Evolutionary conservation across 2,888 invertebrate species (phyloP).

Genomic region (Lasioglossum malachurum): DNA sequence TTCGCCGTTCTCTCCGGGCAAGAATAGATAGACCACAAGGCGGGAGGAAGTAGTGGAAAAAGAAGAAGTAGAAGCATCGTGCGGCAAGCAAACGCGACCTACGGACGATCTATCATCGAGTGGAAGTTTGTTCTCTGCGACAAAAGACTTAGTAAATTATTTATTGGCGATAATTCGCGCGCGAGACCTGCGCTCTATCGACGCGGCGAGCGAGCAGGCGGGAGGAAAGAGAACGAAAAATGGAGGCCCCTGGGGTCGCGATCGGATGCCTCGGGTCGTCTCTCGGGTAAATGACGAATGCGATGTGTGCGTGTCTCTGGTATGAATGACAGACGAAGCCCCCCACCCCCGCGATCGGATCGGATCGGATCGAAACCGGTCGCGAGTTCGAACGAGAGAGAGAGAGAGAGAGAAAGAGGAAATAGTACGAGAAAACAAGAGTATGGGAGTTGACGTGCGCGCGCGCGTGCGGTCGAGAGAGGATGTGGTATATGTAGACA

Average conservation of each 20-base stretch:
- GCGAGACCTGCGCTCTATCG: conserved; percentile 73
- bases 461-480: not conserved
- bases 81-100: not conserved
- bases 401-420: not conserved
- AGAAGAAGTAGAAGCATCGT: not conserved
- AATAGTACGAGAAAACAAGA: not conserved
- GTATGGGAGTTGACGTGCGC: not conserved
- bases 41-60: not conserved
- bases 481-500: not conserved
- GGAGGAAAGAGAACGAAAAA: not conserved
- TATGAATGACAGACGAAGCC: conserved; percentile 14
- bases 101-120: conserved; percentile 26
- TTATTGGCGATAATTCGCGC: conserved; percentile 79
- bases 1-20: conserved; percentile 2
- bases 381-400: not conserved
- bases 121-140: conserved; percentile 79
- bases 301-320: conserved; percentile 43
- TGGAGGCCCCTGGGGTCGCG: conserved; percentile 1
- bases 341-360: not conserved
- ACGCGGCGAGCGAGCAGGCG: conserved; percentile 14
- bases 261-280: conserved; percentile 9
- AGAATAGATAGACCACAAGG: not conserved
- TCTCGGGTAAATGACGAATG: conserved; percentile 41
- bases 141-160: conserved; percentile 83
- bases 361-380: not conserved